Evolutionary conservation across 2,888 invertebrate genomes (phyloP).

Genomic region (Pseudolycoriella hygida): DNA sequence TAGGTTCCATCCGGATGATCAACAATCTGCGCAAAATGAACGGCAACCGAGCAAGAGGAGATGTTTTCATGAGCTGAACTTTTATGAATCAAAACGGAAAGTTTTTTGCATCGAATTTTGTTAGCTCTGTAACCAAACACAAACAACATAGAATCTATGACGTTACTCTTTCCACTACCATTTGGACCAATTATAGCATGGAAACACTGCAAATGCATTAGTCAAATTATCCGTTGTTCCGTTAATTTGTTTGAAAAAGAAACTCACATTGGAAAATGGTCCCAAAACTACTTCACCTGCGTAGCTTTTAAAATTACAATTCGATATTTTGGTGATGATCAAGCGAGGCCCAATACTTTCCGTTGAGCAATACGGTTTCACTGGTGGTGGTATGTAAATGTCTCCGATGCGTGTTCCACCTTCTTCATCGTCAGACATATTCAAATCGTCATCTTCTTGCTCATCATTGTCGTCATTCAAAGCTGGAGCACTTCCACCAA

Average conservation of each 20-base stretch:
- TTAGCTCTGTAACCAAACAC: conserved; percentile 95
- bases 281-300: conserved; percentile 69
- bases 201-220: conserved; percentile 52
- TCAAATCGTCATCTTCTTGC: neutral
- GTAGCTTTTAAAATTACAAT: conserved; percentile 94
- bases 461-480: too few relatives aligned
- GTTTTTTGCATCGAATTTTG: conserved; percentile 90
- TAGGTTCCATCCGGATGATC: conserved; percentile 57
- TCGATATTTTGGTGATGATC: conserved; percentile 79
- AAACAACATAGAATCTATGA: conserved; percentile 97
- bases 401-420: conserved; percentile 51
- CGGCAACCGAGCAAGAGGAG: conserved; percentile 65
- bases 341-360: conserved; percentile 66
- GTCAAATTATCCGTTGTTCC: conserved; percentile 9
- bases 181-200: conserved; percentile 96
- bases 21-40: conserved; percentile 69
- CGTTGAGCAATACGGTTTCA: conserved; percentile 48
- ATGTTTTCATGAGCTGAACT: conserved; percentile 63
- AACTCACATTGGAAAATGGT: conserved; percentile 81
- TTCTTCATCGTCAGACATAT: conserved; percentile 5
- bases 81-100: conserved; percentile 82
- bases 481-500: too few relatives aligned
- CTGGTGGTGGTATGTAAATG: conserved; percentile 69
- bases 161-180: conserved; percentile 97
- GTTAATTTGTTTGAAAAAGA: conserved; percentile 4